Base-by-base conservation (phyloP, 2,888 invertebrate species). In the Trichopria drosophilae region DNA sequence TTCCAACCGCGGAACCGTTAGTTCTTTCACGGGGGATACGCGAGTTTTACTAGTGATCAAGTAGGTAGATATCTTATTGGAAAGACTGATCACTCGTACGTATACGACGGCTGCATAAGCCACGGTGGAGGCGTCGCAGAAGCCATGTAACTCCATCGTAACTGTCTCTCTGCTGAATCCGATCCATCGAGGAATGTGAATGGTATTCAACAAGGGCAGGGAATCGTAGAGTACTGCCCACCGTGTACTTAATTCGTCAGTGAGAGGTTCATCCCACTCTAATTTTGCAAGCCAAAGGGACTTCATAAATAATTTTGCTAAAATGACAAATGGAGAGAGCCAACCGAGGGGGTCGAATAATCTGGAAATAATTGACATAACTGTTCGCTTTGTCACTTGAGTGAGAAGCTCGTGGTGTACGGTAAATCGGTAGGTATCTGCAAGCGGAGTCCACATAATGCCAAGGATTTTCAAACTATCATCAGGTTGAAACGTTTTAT, bases 291-390 rank as follows among this genome's bases (percentile, higher is more conserved):
- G 4, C 47, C 52, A 52, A 3, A 52, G 32, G 3, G 13, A 7
- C 34, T 47, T 46, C 26, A 52, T 29, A 5, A 52, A 35, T 1
- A 48, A 26, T 36, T 53, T 48, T 1, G 39, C 53, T 3, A 6
- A 20, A 18, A 49, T 36, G 9, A 31, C 36, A 13, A 45, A 24
- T 1, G 43, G 53, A n/a, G 50, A 19, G 3, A 36, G 7, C 46
- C 46, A 54, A 3, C 50, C 46, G 6, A 46, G 13, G 6, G 53
- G 46, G 19, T 50, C 49, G 12, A 36, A 46, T 4, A 53, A n/a
- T 31, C 28, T 32, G 13, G 6, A 50, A 6, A 48, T 31, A 3
- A 22, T 28, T 1, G 48, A 53, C 5, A 48, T 13, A 3, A 26
- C 22, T 3, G 13, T 10, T 10, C 40, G 24, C 40, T 53, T 45